Evolutionary conservation across 2,888 invertebrate genomes (phyloP), one percentile per base, ranked within the genome.

Genomic region (Platypus cylindrus): DNA sequence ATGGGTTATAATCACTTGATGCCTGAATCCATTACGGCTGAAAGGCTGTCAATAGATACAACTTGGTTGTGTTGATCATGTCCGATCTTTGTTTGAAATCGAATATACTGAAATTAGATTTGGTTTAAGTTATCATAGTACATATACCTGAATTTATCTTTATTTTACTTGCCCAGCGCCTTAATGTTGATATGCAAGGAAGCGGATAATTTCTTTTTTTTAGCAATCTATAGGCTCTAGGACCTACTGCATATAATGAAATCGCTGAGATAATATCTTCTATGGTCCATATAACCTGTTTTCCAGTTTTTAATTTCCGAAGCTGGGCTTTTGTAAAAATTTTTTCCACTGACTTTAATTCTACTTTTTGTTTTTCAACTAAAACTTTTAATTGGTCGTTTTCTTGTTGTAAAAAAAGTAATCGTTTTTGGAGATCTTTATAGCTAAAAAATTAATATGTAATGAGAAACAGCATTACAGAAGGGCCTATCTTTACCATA

Each of bases 111-210:
- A n/a, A n/a, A n/a, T n/a, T n/a, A n/a, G n/a, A n/a, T n/a, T n/a
- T n/a, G n/a, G n/a, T n/a, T n/a, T n/a, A n/a, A n/a, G n/a, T n/a
- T n/a, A n/a, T n/a, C n/a, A n/a, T n/a, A n/a, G n/a, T n/a, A n/a
- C n/a, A n/a, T n/a, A n/a, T 13, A 35, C 36, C 36, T 36, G 36
- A 31, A 7, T 36, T 12, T 15, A 36, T 26, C 14, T 37, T 37
- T 27, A 32, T 16, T 33, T 37, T 32, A 17, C 23, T 33, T 12
- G 32, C 32, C 47, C 48, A 47, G 28, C 38, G 39, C 38, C 41
- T 39, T 30, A 48, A 35, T 13, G 45, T 46, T 23, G 47, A 40
- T 15, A 44, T 26, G 8, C 33, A 37, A 26, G 45, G 46, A 5
- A 45, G 20, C 12, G 44, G 43, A 32, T 38, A 45, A 8, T 37